Conservation (phyloP, 2,113 vertebrate genomes). For the Amazona guildingii region DNA sequence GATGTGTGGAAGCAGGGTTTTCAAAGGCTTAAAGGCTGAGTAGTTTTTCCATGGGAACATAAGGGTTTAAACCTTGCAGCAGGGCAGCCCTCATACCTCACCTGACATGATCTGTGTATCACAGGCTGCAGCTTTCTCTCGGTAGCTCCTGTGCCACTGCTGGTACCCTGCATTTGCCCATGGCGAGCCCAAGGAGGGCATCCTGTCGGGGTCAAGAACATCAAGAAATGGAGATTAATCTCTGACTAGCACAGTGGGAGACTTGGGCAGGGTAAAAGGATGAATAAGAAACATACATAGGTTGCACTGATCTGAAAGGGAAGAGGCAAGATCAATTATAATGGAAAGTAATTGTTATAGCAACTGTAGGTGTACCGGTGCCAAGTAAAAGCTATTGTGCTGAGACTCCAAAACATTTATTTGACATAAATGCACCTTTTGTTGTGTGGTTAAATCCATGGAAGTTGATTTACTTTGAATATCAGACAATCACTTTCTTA, state of each 20-base stretch:
- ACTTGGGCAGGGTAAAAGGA: not conserved
- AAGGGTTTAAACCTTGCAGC: not conserved
- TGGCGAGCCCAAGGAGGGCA: rapidly evolving
- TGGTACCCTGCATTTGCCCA: rapidly evolving
- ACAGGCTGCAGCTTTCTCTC: not conserved
- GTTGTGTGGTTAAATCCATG: rapidly evolving
- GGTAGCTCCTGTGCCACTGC: rapidly evolving
- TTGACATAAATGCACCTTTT: not conserved
- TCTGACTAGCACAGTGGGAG: not conserved
- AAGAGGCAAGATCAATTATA: not conserved
- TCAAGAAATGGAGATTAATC: not conserved
- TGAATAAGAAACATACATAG: not conserved
- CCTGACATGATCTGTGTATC: rapidly evolving
- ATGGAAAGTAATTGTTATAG: not conserved
- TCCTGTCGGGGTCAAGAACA: not conserved
- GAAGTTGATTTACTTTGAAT: slow-evolving; percentile 13
- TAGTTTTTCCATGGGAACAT: not conserved
- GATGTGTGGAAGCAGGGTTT: not conserved
- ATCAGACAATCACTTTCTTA: not conserved
- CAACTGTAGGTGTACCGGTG: not conserved
- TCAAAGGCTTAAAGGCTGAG: not conserved
- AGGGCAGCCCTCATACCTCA: not conserved
- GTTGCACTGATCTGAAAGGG: not conserved
- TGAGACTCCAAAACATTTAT: not conserved
- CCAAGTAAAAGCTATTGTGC: not conserved